Conservation (phyloP, 1,140 invertebrate genomes). For the Penaeus japonicus region DNA sequence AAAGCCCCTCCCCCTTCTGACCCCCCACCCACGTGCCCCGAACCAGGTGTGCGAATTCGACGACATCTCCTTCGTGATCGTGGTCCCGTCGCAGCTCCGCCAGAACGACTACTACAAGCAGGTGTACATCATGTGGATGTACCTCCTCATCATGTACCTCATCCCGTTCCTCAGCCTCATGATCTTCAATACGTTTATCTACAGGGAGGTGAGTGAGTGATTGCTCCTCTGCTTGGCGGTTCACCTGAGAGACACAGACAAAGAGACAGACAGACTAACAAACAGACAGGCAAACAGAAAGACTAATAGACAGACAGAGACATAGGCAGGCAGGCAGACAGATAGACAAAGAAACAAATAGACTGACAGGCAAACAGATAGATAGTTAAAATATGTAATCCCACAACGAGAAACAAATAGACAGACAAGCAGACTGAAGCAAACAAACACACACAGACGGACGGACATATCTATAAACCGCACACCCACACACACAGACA, state of each 20-base stretch:
- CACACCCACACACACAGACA: no score
- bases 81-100: constrained; percentile 75
- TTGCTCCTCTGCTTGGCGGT: no score
- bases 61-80: constrained; percentile 65
- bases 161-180: constrained; percentile 85
- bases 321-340: not conserved
- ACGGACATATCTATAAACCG: no score
- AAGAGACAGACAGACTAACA: not conserved
- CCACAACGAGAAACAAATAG: no score
- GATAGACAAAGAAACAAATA: not conserved
- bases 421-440: no score
- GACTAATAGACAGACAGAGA: no score
- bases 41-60: constrained; percentile 39
- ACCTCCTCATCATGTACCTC: constrained; percentile 90
- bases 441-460: no score
- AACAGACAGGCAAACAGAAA: no score
- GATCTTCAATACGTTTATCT: constrained; percentile 89
- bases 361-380: no score
- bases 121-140: constrained; percentile 91
- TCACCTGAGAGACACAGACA: no score
- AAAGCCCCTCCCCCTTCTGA: no score
- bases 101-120: constrained; percentile 78
- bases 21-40: not conserved
- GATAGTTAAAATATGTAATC: no score
- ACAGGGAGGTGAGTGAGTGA: constrained; percentile 74